Conservation (phyloP, 64 coral and sea anemone species). For the Cladopsammia gracilis region DNA sequence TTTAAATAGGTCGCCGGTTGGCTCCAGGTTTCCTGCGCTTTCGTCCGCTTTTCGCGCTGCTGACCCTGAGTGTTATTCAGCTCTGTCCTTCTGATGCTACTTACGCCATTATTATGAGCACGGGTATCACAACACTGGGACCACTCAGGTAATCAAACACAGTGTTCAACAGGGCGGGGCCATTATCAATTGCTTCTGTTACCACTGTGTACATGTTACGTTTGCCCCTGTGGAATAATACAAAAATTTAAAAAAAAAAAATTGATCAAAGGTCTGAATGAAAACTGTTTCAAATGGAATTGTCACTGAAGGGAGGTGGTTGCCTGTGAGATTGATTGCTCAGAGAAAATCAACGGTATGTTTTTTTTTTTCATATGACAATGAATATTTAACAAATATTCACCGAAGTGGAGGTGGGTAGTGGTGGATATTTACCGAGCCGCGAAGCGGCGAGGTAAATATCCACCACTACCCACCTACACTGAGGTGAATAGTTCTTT, state of each 20-base stretch:
- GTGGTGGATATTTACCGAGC: too few species aligned
- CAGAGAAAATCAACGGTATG: too few species aligned
- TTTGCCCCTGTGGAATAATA: slow-evolving; percentile 49
- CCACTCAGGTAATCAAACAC: slow-evolving; percentile 83
- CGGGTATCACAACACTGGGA: slow-evolving; percentile 70
- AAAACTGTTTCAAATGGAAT: background rate
- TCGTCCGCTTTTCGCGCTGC: background rate
- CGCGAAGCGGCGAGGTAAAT: too few species aligned
- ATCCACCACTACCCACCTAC: too few species aligned
- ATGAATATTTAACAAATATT: too few species aligned
- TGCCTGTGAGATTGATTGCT: too few species aligned
- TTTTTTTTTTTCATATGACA: too few species aligned
- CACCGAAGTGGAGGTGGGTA: too few species aligned
- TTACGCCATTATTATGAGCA: slow-evolving; percentile 84
- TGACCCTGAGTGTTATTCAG: background rate
- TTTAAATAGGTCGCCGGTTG: too few species aligned
- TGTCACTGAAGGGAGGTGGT: too few species aligned
- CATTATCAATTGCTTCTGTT: slow-evolving; percentile 80
- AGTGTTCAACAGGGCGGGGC: slow-evolving; percentile 65
- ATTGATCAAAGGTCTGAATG: background rate
- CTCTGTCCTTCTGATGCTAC: slow-evolving; percentile 7
- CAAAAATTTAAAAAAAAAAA: background rate
- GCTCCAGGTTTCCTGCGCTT: too few species aligned
- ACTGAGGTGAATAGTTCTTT: too few species aligned
- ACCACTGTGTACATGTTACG: slow-evolving; percentile 73